A percentile compares a stretch with the other conserved stretches of the same genome.
Conservation (phyloP, 2,113 vertebrate species). For the Gila orcuttii region DNA sequence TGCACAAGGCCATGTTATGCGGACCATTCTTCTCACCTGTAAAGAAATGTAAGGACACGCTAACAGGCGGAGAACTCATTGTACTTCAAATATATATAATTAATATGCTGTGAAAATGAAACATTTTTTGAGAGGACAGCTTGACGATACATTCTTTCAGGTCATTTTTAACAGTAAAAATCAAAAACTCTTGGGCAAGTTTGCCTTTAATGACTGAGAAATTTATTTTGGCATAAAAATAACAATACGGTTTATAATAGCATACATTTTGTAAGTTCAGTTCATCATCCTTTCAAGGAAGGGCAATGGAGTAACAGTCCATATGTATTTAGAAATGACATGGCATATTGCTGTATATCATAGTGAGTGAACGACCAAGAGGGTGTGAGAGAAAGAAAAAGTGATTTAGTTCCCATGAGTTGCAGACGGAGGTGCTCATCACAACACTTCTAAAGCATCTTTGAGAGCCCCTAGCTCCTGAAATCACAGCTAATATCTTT, state of each 20-base stretch:
- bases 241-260: neutral
- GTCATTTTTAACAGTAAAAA: neutral
- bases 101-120: neutral
- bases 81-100: neutral
- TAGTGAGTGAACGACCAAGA: neutral
- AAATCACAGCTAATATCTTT: conserved; percentile 9
- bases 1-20: conserved; percentile 42
- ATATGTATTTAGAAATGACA: neutral
- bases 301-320: neutral
- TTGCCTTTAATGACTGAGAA: neutral
- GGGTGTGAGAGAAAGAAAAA: neutral
- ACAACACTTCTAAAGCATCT: neutral
- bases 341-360: neutral
- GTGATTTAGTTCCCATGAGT: neutral
- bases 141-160: neutral
- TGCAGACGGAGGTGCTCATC: neutral
- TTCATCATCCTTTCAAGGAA: neutral
- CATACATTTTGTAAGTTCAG: neutral
- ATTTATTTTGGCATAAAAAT: neutral
- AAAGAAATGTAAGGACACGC: conserved; percentile 37
- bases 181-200: neutral
- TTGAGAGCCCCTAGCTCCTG: conserved; percentile 23
- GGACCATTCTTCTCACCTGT: conserved; percentile 43
- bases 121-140: neutral
- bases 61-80: neutral